Evolutionary conservation across 2,888 invertebrate species (phyloP).

Genomic region (Endomychus coccineus): DNA sequence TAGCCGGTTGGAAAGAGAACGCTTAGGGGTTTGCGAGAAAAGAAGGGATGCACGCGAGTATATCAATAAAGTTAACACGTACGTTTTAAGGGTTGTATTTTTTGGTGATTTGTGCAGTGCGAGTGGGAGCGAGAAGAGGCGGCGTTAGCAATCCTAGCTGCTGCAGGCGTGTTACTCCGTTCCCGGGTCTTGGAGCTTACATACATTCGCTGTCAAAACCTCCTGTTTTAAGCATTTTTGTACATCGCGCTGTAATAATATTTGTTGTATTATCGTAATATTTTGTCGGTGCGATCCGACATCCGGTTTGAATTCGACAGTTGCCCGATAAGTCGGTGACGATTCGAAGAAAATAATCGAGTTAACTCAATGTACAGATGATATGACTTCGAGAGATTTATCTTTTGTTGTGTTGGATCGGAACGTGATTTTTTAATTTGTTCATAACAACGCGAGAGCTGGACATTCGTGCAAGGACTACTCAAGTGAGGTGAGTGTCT

Average conservation of each 20-base stretch:
- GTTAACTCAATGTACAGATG: too few species aligned
- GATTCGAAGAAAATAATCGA: too few species aligned
- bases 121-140: conserved; percentile 3
- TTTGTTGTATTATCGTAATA: not conserved
- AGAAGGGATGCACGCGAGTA: conserved; percentile 37
- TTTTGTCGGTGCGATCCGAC: too few species aligned
- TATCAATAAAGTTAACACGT: conserved; percentile 27
- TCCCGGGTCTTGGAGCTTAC: conserved; percentile 31
- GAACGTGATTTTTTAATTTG: too few species aligned
- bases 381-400: too few species aligned
- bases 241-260: not conserved
- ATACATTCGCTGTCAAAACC: conserved; percentile 32
- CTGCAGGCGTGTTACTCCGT: conserved; percentile 16
- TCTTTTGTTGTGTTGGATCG: too few species aligned
- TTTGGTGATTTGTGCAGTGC: not conserved
- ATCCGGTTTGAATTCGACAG: not conserved
- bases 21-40: conserved; percentile 32
- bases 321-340: not conserved
- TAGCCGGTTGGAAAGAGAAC: conserved; percentile 34
- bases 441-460: too few species aligned
- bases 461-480: too few species aligned
- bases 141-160: conserved; percentile 8
- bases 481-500: too few species aligned
- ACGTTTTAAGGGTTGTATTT: conserved; percentile 23
- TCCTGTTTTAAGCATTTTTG: conserved; percentile 27